Percentiles rank a stretch among this genome's conserved stretches.
Evolutionary conservation across 2,113 vertebrate species (phyloP).

Genomic region (Clarias macrocephalus): DNA sequence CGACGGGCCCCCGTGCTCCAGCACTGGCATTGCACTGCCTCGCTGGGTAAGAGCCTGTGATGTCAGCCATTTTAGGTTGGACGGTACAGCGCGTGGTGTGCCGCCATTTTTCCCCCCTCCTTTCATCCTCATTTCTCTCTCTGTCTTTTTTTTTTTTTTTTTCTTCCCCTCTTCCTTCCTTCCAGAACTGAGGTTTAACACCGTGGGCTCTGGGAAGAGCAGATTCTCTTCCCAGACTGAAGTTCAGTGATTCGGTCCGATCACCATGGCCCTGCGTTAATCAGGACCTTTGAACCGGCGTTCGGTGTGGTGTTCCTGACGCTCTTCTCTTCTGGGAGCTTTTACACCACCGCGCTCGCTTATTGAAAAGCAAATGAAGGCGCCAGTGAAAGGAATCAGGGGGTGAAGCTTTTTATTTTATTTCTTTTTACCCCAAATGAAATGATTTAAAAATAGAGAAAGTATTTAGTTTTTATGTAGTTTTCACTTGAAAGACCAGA

Average conservation of each 20-base stretch:
- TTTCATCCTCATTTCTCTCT: conserved; percentile 47
- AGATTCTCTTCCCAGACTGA: conserved; percentile 53
- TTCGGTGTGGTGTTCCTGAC: neutral
- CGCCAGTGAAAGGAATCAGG: neutral
- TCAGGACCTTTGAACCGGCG: neutral
- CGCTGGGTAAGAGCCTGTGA: conserved; percentile 71
- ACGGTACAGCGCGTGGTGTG: conserved; percentile 70
- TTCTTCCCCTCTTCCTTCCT: conserved; percentile 1
- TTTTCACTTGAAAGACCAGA: neutral
- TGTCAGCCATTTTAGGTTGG: conserved; percentile 83
- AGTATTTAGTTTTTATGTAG: neutral
- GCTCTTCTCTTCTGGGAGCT: conserved; percentile 2
- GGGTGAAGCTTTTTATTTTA: neutral
- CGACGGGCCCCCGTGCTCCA: conserved; percentile 24
- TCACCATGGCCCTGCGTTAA: conserved; percentile 38
- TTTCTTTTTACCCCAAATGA: too few species aligned
- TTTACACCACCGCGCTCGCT: conserved; percentile 27
- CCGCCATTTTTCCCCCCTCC: conserved; percentile 70
- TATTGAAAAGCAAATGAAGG: conserved; percentile 33
- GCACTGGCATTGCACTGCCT: conserved; percentile 65
- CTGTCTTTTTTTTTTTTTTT: neutral
- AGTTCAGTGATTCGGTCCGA: conserved; percentile 2
- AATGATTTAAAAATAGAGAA: neutral
- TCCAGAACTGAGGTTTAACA: conserved; percentile 65
- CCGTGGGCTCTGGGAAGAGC: conserved; percentile 64